Evolutionary conservation across 2,888 invertebrate genomes (phyloP), one percentile per base, ranked within the genome.

Genomic region (Boloria euphrosyne): DNA sequence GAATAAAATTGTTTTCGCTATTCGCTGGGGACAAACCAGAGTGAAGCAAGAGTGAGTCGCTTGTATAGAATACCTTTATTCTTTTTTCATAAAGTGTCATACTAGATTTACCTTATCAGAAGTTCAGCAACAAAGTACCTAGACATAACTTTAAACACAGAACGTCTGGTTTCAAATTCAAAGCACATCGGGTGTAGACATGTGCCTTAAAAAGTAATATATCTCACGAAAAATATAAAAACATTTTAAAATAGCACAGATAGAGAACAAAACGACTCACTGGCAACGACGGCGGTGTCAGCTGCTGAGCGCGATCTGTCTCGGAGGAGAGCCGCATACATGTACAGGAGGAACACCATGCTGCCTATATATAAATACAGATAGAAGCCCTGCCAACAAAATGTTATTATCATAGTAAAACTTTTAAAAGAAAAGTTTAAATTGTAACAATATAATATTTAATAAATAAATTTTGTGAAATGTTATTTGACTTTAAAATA

Each of bases 281-380:
- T 93, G 63, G 93, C 85, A 73, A 84, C 80, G 38, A 89, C 84
- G 7, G 87, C 78, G 10, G 75, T 86, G 59, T 93, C 93, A 47
- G 88, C 77, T 18, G 91, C 88, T 13, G 93, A 86, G 76, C 91
- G 92, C 13, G 95, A 94, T 70, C 94, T 92, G 74, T 94, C 95
- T 81, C 95, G 93, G 27, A 96, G 90, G 74, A 97, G 90, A 68
- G 97, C 96, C 60, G 95, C 95, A 80, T 97, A 97, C 94, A 97
- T 97, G 85, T 96, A 96, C 67, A 96, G 92, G 61, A 97, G 93
- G 81, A 97, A 97, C 66, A 95, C 92, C 94, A 97, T 97, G 80
- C 97, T 97, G 71, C 96, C 96, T 78, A 96, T 95, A 88, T 97
- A 97, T 72, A 97, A 93, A 85, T 97, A 97, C 72, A 97, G 90